Evolutionary conservation across 1,140 invertebrate species (phyloP), one percentile per base, ranked within the genome.

Genomic region (Heliconius hermathena): DNA sequence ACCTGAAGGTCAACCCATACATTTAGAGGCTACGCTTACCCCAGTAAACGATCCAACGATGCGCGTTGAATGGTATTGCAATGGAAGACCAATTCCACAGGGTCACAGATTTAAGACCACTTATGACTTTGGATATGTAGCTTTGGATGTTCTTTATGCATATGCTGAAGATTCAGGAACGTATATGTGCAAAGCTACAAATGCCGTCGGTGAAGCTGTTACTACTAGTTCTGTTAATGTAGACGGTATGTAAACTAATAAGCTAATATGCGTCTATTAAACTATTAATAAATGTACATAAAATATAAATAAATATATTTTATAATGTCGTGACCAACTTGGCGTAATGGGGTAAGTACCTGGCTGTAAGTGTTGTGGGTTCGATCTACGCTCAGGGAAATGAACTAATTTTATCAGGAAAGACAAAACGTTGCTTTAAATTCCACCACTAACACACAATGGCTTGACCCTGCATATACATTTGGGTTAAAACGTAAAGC

Each of bases 91-190:
- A 1, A 97, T 99, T 84, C 97, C 97, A 85, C 97, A 98, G 88
- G 98, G 98, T 85, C 98, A 98, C 87, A 96, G 98, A 83, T 98
- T 98, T 92, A 98, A 98, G 91, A 98, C 98, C 11, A 98, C 97
- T 8, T 98, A 99, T 88, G 98, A 99, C 90, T 99, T 99, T 95
- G 98, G 98, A 80, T 99, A 98, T 92, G 98, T 99, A 9, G 98
- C 98, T 74, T 95, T 99, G 54, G 98, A 99, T 91, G 98, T 99
- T 86, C 95, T 99, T n/a, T 99, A 99, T 94, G 98, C 98, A 66
- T 99, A 99, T 94, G 97, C 98, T 54, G 99, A 99, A 95, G 99
- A 99, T 90, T 97, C 97, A 66, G 98, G 98, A 72, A 98, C 98
- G 75, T 99, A 99, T 91, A 98, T 98, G 96, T 99, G 98, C 94